Conservation (phyloP, 1,140 invertebrate species). For the Heliconius congener region DNA sequence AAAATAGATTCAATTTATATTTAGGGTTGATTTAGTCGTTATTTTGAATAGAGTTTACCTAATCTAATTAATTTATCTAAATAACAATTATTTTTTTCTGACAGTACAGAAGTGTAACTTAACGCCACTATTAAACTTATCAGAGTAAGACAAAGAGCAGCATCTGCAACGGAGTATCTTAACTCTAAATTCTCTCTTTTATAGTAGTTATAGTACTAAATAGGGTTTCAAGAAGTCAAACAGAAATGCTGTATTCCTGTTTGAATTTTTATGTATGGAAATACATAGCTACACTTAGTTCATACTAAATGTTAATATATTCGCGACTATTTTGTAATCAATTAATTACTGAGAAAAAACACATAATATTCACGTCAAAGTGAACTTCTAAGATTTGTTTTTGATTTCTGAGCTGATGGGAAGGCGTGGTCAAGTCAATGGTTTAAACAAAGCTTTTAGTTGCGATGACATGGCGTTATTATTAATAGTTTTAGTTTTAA, state of each 20-base stretch:
- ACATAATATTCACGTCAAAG: not conserved
- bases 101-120: too few species aligned
- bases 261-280: not conserved
- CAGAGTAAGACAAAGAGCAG: too few species aligned
- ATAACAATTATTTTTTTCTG: too few species aligned
- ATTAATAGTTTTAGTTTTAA: constrained; percentile 52
- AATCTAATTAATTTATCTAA: too few species aligned
- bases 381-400: constrained; percentile 1
- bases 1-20: too few species aligned
- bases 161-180: too few species aligned
- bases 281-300: not conserved
- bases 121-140: too few species aligned
- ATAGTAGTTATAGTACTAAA: too few species aligned
- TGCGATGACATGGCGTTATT: constrained; percentile 62
- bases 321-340: constrained; percentile 7
- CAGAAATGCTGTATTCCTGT: not conserved
- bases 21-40: too few species aligned
- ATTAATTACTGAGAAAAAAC: not conserved
- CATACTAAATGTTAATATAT: not conserved
- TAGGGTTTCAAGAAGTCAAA: not conserved
- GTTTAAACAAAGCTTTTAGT: constrained; percentile 74
- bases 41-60: too few species aligned
- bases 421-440: constrained; percentile 59
- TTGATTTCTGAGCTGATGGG: constrained; percentile 30
- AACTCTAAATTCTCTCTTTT: too few species aligned